These are phyloP conservation scores for Parotia lawesii DNA, from an alignment of 2,113 vertebrate species.

Conservation along the genomic window DNA sequence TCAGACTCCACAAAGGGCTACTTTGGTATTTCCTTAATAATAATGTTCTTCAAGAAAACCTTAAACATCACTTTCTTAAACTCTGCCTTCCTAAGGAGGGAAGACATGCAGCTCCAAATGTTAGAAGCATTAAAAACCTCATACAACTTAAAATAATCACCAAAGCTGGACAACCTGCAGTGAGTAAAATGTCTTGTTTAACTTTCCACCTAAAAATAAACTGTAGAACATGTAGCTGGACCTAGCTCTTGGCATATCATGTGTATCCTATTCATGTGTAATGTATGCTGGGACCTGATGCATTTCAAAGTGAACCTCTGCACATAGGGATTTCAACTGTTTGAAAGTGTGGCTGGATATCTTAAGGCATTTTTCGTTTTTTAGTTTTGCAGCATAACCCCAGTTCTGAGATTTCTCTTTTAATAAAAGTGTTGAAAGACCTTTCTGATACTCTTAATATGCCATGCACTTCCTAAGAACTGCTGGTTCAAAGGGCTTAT, in stretches of 20 bases:
- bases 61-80: not conserved
- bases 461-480: not conserved
- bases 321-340: not conserved
- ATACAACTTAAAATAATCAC: not conserved
- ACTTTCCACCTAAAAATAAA: not conserved
- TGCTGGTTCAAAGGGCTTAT: not conserved
- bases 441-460: not conserved
- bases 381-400: not conserved
- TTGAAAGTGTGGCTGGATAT: not conserved
- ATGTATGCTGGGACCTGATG: not conserved
- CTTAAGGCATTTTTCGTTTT: not conserved
- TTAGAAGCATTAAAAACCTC: not conserved
- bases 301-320: not conserved
- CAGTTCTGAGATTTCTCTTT: not conserved
- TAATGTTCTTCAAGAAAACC: not conserved
- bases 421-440: not conserved
- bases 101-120: not conserved
- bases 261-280: not conserved
- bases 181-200: not conserved
- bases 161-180: not conserved
- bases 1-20: not conserved
- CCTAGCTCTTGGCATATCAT: not conserved
- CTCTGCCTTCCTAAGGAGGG: not conserved
- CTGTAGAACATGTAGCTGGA: not conserved
- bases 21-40: not conserved